phyloP scores from a whole-genome alignment of 1,140 invertebrate genomes.

The Monomorium pharaonis region DNA sequence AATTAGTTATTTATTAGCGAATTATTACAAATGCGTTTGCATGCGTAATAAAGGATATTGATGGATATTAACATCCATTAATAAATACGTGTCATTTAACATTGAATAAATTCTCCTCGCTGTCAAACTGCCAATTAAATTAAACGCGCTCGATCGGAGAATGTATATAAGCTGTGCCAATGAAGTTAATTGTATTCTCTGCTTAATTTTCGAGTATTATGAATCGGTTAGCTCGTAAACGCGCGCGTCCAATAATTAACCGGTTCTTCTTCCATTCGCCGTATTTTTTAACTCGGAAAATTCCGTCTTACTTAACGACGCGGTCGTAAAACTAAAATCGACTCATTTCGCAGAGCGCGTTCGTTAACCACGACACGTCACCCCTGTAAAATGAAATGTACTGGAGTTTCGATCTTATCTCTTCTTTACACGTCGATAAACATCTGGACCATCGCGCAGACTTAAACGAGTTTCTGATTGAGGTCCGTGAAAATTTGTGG shows the following conservation, averaged over 20 bases:
- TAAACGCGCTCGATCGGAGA: background rate
- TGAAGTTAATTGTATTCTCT: background rate
- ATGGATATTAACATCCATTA: conserved; percentile 1
- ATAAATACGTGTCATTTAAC: conserved; percentile 21
- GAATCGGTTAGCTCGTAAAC: background rate
- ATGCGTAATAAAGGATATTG: background rate
- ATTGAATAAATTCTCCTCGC: background rate
- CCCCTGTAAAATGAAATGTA: conserved; percentile 11
- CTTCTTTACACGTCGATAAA: conserved; percentile 15
- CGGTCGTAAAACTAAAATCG: conserved; percentile 27
- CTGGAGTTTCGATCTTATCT: conserved; percentile 26
- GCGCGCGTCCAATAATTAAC: background rate
- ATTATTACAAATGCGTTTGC: background rate
- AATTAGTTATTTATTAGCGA: background rate
- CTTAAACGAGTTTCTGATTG: background rate
- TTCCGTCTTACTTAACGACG: background rate
- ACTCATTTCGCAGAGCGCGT: background rate
- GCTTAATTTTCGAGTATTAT: background rate
- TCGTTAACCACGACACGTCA: conserved; percentile 19
- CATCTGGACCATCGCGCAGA: background rate
- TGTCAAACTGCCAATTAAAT: conserved; percentile 25
- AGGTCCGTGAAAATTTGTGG: conserved; percentile 4
- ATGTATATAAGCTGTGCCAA: background rate
- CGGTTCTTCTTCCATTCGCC: background rate
- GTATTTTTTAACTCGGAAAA: background rate